Base-by-base conservation (phyloP, 2,888 invertebrate species). In the Pseudoips prasinana region DNA sequence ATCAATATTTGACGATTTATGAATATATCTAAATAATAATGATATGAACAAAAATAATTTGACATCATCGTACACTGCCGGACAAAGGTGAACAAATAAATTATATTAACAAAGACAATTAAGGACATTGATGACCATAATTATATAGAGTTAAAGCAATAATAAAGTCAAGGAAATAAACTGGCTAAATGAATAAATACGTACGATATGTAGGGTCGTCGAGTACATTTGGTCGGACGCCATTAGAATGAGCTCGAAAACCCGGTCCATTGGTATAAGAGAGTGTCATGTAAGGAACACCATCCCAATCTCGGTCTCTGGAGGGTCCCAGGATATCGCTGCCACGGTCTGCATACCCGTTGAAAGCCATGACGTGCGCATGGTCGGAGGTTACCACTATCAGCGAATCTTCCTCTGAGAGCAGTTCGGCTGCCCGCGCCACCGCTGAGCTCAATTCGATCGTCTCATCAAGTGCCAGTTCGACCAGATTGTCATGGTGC, bases 371-470 rank as follows among this genome's bases (percentile, higher is more conserved):
- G 0, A 92, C 91, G 67, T 95, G 94, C 0, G 93, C 90, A 70
- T 95, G 94, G 76, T 95, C 94, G 0, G 94, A 88, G 0, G 94
- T 94, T 6, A 94, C 95, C 18, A 96, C 90, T 9, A 95, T 89
- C 20, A 96, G 80, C 0, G 96, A 94, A 40, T 96, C 71, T 2
- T 61, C 53, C 26, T 56, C 59, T 1, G 55, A 27, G 10, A 93
- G 73, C 35, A 90, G 69, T 24, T 30, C 44, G 25, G 82, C 53
- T 7, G 94, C 73, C 26, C 60, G 57, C 22, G 33, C 28, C 35
- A 92, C 83, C 19, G 94, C 92, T 8, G 79, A 72, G 46, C 90
- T 87, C 56, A 94, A 83, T 59, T 92, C 91, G 1, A 93, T 68
- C 0, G 93, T 92, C 72, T 95, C 95, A 49, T 92, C 90, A 0